Evolutionary conservation across 1,140 invertebrate genomes (phyloP).

Genomic region (Ostrea edulis): DNA sequence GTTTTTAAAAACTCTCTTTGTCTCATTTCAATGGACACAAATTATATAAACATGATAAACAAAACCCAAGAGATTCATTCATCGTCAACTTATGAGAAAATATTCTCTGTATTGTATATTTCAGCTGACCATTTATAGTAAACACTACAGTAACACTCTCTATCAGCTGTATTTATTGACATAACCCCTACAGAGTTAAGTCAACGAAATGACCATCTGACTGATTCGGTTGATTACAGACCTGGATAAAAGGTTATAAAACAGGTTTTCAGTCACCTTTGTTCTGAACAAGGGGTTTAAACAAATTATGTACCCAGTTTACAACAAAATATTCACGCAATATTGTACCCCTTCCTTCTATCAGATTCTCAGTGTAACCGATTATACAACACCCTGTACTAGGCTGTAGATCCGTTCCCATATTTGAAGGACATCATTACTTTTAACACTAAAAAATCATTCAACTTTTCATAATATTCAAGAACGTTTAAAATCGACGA

Average conservation of each 20-base stretch:
- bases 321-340: constrained; percentile 18
- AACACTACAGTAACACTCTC: neutral
- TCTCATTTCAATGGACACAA: neutral
- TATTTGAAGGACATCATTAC: neutral
- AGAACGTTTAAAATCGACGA: no score
- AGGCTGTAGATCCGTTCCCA: neutral
- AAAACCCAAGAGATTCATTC: neutral
- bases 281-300: constrained; percentile 4
- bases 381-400: constrained; percentile 11
- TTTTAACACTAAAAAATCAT: neutral
- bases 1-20: neutral
- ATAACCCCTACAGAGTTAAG: neutral
- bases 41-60: neutral
- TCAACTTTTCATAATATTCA: neutral
- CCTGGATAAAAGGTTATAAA: constrained; percentile 19
- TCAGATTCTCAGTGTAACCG: neutral
- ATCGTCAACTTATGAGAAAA: neutral
- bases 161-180: constrained; percentile 34
- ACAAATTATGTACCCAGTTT: constrained; percentile 10
- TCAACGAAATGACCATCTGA: neutral
- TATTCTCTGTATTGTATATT: neutral
- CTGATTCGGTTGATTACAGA: neutral
- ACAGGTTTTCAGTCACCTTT: constrained; percentile 22
- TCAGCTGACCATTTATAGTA: neutral
- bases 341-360: neutral